phyloP scores from a whole-genome alignment of 2,113 vertebrate genomes.

The Heliornis fulica region DNA sequence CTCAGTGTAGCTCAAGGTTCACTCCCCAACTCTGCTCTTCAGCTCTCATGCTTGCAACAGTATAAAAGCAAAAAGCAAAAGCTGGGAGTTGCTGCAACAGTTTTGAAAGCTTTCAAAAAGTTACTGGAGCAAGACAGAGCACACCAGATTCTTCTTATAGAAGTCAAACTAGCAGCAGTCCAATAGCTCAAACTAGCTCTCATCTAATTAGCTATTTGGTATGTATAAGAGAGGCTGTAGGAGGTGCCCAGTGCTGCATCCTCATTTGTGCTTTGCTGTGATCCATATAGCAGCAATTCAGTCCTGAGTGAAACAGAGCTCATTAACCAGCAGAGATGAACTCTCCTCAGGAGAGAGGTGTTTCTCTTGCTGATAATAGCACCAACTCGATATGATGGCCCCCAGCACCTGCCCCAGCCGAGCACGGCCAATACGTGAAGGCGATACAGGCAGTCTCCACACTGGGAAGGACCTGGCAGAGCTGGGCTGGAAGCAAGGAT shows the following conservation, averaged over 20 bases:
- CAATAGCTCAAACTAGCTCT: not conserved
- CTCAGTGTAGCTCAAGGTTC: not conserved
- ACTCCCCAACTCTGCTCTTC: not conserved
- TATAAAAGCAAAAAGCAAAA: slow-evolving; percentile 4
- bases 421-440: not conserved
- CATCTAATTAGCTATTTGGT: slow-evolving; percentile 32
- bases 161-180: slow-evolving; percentile 14
- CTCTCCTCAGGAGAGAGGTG: not conserved
- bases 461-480: not conserved
- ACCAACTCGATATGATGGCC: not conserved
- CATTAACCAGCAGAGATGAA: slow-evolving; percentile 45
- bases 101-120: slow-evolving; percentile 42
- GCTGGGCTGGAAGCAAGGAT: not conserved
- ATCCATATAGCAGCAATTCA: not conserved
- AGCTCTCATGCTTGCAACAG: not conserved
- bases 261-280: slow-evolving; percentile 18
- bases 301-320: not conserved
- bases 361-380: not conserved
- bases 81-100: not conserved
- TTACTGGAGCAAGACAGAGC: slow-evolving; percentile 31
- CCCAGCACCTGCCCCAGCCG: not conserved
- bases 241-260: not conserved
- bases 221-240: not conserved
- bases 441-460: rapidly evolving
- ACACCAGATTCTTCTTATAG: not conserved